Conservation (phyloP, 2,797 vertebrate species). For the Crocodylus rhombifer region DNA sequence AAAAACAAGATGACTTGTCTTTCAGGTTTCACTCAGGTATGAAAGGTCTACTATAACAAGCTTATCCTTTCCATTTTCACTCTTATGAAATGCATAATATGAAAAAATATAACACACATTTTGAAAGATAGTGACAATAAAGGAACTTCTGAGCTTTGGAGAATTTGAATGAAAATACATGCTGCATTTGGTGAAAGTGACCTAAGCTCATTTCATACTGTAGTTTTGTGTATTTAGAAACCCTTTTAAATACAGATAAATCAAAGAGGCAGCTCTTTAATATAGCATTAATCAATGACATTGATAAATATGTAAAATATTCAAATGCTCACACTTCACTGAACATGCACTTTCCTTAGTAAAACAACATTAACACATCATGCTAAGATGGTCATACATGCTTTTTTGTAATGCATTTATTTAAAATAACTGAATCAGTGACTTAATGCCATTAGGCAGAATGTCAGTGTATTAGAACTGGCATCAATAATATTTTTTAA, state of each 20-base stretch:
- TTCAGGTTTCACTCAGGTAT: neutral
- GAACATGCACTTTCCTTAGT: constrained; percentile 4
- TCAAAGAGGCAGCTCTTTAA: neutral
- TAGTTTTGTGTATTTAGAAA: neutral
- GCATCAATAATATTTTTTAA: neutral
- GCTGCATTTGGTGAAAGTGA: neutral
- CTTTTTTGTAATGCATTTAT: neutral
- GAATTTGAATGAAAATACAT: neutral
- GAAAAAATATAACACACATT: neutral
- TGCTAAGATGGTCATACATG: constrained; percentile 23
- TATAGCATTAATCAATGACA: neutral
- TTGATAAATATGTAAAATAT: constrained; percentile 21
- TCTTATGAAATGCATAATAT: neutral
- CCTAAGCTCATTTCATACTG: neutral
- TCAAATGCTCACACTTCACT: neutral
- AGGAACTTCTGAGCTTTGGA: neutral
- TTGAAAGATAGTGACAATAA: neutral
- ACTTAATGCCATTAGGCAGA: constrained; percentile 29
- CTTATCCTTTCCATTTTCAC: neutral
- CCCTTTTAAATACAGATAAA: neutral
- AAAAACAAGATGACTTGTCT: neutral
- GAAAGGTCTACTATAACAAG: neutral
- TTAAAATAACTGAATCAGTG: neutral
- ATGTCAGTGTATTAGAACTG: constrained; percentile 28
- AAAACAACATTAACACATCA: constrained; percentile 33